Evolutionary conservation across 1,140 invertebrate species (phyloP).

Genomic region (Pseudoatta argentina): DNA sequence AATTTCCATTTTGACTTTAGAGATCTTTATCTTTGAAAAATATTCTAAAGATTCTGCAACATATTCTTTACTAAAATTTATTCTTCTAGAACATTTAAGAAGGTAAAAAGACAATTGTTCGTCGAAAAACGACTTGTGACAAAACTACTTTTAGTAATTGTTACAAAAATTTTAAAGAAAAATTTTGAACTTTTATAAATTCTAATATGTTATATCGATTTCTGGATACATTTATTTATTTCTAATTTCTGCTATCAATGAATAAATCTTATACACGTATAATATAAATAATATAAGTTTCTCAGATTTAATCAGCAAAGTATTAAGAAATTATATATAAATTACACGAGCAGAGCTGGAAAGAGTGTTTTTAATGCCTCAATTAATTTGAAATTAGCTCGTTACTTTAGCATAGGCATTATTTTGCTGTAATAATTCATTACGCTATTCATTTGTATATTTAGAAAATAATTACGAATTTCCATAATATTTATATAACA

Average conservation of each 20-base stretch:
- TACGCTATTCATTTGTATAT: background rate
- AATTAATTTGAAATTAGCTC: constrained; percentile 7
- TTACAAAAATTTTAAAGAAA: background rate
- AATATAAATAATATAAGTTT: background rate
- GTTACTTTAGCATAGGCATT: background rate
- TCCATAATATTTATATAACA: background rate
- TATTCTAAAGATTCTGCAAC: background rate
- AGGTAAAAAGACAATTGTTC: background rate
- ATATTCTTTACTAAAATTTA: background rate
- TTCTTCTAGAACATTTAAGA: background rate
- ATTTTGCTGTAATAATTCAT: background rate
- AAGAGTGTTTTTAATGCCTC: background rate
- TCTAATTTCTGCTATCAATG: background rate
- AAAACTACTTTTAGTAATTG: background rate
- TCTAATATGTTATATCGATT: background rate
- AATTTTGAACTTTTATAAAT: background rate
- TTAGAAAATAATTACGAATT: background rate
- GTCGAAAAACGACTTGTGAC: no score
- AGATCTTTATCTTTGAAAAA: background rate
- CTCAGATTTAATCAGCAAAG: background rate
- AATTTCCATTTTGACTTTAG: background rate
- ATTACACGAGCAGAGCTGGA: no score
- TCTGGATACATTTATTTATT: background rate
- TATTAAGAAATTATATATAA: background rate
- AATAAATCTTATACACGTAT: background rate